Evolutionary conservation across 1,140 invertebrate genomes (phyloP).

Genomic region (Daktulosphaira vitifoliae): DNA sequence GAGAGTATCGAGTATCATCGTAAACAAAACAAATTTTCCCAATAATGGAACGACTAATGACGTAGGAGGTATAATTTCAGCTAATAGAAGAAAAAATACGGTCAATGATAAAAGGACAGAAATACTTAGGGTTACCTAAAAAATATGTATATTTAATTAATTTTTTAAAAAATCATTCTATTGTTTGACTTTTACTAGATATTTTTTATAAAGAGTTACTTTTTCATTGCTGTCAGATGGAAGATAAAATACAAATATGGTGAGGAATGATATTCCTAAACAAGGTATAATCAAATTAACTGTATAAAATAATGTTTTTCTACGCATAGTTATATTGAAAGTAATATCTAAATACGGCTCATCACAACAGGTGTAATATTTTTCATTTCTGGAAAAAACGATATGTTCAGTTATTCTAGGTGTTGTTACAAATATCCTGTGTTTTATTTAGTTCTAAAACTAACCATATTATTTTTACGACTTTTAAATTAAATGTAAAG

Average conservation of each 20-base stretch:
- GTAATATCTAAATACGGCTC: conserved; percentile 96
- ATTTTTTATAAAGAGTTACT: conserved; percentile 57
- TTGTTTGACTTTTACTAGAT: no score
- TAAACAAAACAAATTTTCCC: conserved; percentile 98
- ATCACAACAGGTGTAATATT: conserved; percentile 94
- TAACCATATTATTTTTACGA: no score
- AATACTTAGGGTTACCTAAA: conserved; percentile 87
- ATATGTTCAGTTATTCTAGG: no score
- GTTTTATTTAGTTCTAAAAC: no score
- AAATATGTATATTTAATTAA: no score
- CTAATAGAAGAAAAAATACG: conserved; percentile 97
- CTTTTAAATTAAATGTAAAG: no score
- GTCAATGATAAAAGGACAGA: conserved; percentile 97
- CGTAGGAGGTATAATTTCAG: conserved; percentile 97
- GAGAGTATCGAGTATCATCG: conserved; percentile 96
- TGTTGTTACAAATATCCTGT: no score
- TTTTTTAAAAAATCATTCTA: no score
- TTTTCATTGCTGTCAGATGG: conserved; percentile 99
- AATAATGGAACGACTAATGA: conserved; percentile 95
- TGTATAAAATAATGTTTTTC: conserved; percentile 95
- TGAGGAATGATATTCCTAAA: conserved; percentile 96
- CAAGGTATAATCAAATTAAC: conserved; percentile 96
- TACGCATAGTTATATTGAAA: conserved; percentile 95
- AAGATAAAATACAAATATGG: conserved; percentile 95
- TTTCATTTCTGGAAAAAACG: conserved; percentile 63